Evolutionary conservation across 2,113 vertebrate species (phyloP).

Genomic region (Lycocorax pyrrhopterus): DNA sequence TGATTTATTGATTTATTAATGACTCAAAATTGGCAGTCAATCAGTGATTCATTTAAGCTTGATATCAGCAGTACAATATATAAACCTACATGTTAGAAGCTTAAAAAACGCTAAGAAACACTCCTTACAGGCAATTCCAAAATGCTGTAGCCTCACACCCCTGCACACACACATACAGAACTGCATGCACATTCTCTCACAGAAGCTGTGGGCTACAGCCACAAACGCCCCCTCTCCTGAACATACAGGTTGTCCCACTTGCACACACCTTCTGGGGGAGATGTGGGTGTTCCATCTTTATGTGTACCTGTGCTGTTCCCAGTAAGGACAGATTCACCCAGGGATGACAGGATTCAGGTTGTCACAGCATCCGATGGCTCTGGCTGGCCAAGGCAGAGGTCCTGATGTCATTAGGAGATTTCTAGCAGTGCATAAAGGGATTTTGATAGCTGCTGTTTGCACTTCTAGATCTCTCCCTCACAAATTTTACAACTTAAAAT

Average conservation of each 20-base stretch:
- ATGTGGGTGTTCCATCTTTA: neutral
- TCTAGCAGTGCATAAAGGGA: neutral
- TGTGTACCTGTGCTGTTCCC: neutral
- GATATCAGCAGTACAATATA: neutral
- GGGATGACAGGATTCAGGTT: neutral
- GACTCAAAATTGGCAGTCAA: neutral
- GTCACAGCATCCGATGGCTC: accelerated
- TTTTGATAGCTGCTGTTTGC: neutral
- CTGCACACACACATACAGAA: accelerated
- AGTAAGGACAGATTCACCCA: neutral
- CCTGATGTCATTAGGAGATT: neutral
- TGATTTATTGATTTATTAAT: neutral
- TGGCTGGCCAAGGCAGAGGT: neutral
- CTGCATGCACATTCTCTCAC: neutral
- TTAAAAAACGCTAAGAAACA: neutral
- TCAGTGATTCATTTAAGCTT: neutral
- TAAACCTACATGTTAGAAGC: neutral
- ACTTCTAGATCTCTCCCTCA: neutral
- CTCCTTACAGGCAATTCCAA: accelerated
- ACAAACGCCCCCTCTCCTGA: accelerated
- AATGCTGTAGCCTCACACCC: neutral
- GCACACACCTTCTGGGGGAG: neutral
- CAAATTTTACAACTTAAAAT: neutral
- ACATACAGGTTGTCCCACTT: accelerated
- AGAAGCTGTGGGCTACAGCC: neutral